Evolutionary conservation across 2,888 invertebrate genomes (phyloP), one percentile per base, ranked within the genome.

Genomic region (Dryobotodes eremita): DNA sequence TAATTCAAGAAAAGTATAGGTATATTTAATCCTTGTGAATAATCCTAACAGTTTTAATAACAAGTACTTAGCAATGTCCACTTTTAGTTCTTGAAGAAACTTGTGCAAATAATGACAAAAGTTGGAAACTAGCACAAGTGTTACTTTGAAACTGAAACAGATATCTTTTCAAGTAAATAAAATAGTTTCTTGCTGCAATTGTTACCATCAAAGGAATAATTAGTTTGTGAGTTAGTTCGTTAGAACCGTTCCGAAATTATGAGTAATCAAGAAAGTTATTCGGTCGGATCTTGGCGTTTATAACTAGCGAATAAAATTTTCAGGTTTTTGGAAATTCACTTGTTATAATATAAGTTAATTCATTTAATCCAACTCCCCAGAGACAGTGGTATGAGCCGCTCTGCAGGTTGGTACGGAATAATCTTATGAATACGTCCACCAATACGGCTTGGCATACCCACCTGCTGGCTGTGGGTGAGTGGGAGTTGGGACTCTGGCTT

Each of bases 81-180:
- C 50, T 46, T 70, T 55, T 57, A 62, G 61, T 70, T 65, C 48
- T 11, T 15, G 42, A 57, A 62, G 61, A 82, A 83, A 83, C 70
- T 82, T 61, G 2, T 57, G 48, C 13, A 23, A 57, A 74, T 82
- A 83, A 83, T 74, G 79, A 62, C 50, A 1, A 66, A 71, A 82
- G 70, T 83, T 74, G 66, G 50, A 61, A 83, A 73, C 31, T 73
- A 57, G 73, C 61, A 36, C 61, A 17, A 79, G 11, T 57, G 61
- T 59, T 74, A 62, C 55, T 83, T 17, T 13, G 26, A 46, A 66
- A 73, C 74, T 66, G 55, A 48, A 74, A 65, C 69, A 77, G 46
- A 77, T 81, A 78, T 68, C 55, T 82, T 64, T 53, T 72, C 46
- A 17, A 82, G 53, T 59, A 73, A 83, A 82, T 77, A 64, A 31